A percentile compares a stretch with the other conserved stretches of the same genome.
These are phyloP conservation scores for Mycteria americana DNA, from an alignment of 2,797 vertebrate genomes.

Conservation along the genomic window DNA sequence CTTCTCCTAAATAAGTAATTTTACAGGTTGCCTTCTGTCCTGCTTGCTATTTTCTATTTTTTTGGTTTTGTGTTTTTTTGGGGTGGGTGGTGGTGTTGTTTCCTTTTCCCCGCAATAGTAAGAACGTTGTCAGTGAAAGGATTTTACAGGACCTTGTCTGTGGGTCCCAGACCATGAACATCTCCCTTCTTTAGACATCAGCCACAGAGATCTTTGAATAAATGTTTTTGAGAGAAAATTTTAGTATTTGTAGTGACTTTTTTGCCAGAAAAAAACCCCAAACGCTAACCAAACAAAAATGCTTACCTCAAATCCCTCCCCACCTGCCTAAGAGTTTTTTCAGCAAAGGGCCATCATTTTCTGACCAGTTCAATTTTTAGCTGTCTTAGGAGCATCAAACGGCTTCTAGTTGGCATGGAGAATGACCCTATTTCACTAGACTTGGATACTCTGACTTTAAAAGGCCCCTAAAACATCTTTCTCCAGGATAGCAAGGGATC, in stretches of 20 bases:
- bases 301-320: not conserved
- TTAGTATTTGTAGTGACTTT: not conserved
- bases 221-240: not conserved
- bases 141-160: not conserved
- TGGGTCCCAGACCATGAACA: not conserved
- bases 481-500: not conserved
- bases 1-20: not conserved
- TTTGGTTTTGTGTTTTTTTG: not conserved
- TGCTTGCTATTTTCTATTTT: not conserved
- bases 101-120: fast-evolving
- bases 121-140: not conserved
- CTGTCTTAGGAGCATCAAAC: not conserved
- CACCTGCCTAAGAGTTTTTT: not conserved
- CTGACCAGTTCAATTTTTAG: not conserved
- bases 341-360: not conserved
- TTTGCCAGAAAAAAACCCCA: fast-evolving
- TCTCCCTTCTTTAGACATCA: not conserved
- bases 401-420: not conserved
- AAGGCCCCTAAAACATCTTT: not conserved
- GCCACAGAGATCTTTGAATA: not conserved
- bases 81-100: fast-evolving
- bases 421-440: not conserved
- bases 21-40: not conserved
- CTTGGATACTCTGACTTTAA: not conserved
- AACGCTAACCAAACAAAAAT: not conserved